These are phyloP conservation scores for Oncorhynchus clarkii DNA, from an alignment of 2,113 vertebrate genomes.

Conservation along the genomic window DNA sequence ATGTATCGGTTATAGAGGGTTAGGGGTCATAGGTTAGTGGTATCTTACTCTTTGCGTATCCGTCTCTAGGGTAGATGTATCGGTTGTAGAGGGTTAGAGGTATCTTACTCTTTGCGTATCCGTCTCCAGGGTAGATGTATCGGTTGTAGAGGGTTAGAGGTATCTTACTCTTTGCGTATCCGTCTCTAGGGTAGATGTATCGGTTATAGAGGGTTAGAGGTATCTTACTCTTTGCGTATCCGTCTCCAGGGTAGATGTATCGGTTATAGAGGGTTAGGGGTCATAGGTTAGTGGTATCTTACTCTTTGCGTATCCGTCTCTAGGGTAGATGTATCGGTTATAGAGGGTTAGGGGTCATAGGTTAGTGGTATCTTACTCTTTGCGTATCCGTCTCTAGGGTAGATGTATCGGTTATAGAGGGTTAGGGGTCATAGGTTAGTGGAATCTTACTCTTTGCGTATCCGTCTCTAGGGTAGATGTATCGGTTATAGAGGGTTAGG, in stretches of 20 bases:
- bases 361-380: constrained; percentile 15
- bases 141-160: constrained; percentile 78
- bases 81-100: too few relatives aligned
- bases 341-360: constrained; percentile 64
- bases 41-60: too few relatives aligned
- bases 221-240: too few relatives aligned
- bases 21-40: too few relatives aligned
- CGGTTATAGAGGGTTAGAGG: constrained; percentile 37
- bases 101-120: constrained; percentile 88
- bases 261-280: constrained; percentile 64
- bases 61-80: constrained; percentile 67
- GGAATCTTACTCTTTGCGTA: too few relatives aligned
- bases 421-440: too few relatives aligned
- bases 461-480: constrained; percentile 67
- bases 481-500: too few relatives aligned
- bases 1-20: constrained; percentile 66
- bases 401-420: constrained; percentile 66
- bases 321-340: constrained; percentile 92
- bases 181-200: constrained; percentile 90
- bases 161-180: constrained; percentile 88
- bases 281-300: too few relatives aligned
- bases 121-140: constrained; percentile 90
- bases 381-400: too few relatives aligned
- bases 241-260: too few relatives aligned
- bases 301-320: constrained; percentile 90